Conservation (phyloP, 2,797 vertebrate genomes). For the Hemitrygon akajei region DNA sequence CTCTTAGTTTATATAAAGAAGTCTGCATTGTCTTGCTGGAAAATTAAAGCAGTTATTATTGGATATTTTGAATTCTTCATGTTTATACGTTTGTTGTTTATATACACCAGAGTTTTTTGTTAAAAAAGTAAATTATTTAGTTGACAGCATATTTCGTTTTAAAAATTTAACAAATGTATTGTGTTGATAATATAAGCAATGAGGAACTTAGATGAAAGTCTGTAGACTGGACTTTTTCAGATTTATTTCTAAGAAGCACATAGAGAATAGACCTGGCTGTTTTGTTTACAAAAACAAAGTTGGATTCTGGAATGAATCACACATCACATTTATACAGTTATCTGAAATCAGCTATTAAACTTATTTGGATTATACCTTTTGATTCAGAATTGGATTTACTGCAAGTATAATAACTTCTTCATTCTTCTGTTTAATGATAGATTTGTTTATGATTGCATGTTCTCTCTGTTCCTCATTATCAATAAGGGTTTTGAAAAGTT, state of each 20-base stretch:
- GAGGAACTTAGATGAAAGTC: constrained; percentile 24
- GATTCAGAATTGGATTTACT: constrained; percentile 23
- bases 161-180: constrained; percentile 36
- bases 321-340: constrained; percentile 32
- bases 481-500: neutral
- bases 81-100: constrained; percentile 37
- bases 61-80: constrained; percentile 35
- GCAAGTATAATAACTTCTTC: neutral
- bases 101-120: constrained; percentile 32
- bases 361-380: constrained; percentile 33
- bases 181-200: constrained; percentile 31
- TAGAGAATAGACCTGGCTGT: constrained; percentile 28
- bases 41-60: constrained; percentile 31
- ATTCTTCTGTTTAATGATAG: neutral
- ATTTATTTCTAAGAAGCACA: constrained; percentile 30
- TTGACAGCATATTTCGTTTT: constrained; percentile 30
- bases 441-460: neutral
- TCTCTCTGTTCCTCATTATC: neutral
- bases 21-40: constrained; percentile 36
- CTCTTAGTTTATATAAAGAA: constrained; percentile 37
- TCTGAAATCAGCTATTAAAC: constrained; percentile 32
- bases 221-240: constrained; percentile 32
- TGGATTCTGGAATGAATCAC: constrained; percentile 28
- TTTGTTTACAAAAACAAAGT: constrained; percentile 30
- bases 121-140: constrained; percentile 37